These are phyloP conservation scores for Amiota minor DNA, from an alignment of 2,888 invertebrate species.

Conservation along the genomic window DNA sequence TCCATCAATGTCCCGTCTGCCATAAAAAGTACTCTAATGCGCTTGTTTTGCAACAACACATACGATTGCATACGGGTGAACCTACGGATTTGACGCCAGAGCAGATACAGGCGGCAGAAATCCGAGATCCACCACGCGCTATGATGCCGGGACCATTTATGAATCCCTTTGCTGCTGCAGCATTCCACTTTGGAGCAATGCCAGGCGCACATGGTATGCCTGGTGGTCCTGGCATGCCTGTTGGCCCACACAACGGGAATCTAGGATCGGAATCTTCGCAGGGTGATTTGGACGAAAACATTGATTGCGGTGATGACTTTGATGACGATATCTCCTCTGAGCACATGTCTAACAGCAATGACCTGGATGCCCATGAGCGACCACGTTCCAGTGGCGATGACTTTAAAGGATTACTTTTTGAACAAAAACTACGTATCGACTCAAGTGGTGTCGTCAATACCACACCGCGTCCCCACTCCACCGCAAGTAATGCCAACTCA, in stretches of 20 bases:
- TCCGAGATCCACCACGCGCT: conserved; percentile 83
- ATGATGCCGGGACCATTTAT: conserved; percentile 73
- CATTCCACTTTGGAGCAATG: conserved; percentile 71
- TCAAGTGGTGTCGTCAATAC: conserved; percentile 64
- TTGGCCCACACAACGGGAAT: conserved; percentile 65
- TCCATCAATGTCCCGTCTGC: conserved; percentile 98
- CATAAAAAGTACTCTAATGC: conserved; percentile 98
- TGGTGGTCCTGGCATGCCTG: conserved; percentile 45
- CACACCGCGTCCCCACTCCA: conserved; percentile 60
- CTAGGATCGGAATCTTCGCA: conserved; percentile 73
- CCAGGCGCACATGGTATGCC: conserved; percentile 57
- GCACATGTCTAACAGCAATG: conserved; percentile 70
- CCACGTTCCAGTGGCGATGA: conserved; percentile 70
- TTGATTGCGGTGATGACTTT: conserved; percentile 73
- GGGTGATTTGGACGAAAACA: conserved; percentile 72
- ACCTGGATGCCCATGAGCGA: conserved; percentile 62
- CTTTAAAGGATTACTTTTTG: conserved; percentile 71
- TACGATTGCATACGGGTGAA: conserved; percentile 92
- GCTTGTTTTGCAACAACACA: conserved; percentile 94
- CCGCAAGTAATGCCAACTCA: conserved; percentile 63
- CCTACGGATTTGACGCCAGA: conserved; percentile 89
- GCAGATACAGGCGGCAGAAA: conserved; percentile 89
- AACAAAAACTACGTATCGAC: conserved; percentile 72
- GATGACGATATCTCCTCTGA: conserved; percentile 72
- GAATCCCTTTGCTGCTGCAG: conserved; percentile 72